phyloP scores from a whole-genome alignment of 2,888 invertebrate genomes.

The Diachrysia chrysitis region DNA sequence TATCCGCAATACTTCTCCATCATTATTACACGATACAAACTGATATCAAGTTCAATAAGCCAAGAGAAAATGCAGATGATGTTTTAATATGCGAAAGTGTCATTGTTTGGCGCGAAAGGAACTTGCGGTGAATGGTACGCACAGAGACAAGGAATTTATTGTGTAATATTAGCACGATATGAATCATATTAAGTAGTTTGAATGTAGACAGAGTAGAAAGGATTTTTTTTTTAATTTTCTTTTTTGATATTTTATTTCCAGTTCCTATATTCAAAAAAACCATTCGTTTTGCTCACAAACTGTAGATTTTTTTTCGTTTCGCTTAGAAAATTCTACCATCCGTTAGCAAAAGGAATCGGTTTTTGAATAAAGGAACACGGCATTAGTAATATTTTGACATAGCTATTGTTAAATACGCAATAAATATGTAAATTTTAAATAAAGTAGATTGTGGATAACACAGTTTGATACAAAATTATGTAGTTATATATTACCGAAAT shows the following conservation, averaged over 20 bases:
- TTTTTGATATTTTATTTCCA: no score
- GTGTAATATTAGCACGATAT: conserved; percentile 11
- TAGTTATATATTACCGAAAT: no score
- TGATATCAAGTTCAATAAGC: conserved; percentile 33
- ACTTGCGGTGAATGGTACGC: conserved; percentile 10
- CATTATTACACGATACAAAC: conserved; percentile 26
- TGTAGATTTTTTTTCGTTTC: no score
- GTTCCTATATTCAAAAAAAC: no score
- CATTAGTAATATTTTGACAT: conserved; percentile 6
- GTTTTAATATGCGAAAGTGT: conserved; percentile 42
- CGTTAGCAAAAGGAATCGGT: no score
- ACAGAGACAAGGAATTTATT: conserved; percentile 15
- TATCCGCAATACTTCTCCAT: conserved; percentile 20
- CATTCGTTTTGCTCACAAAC: no score
- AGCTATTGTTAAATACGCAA: no score
- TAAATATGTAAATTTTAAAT: no score
- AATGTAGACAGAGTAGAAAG: conserved; percentile 19
- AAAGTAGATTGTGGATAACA: neutral
- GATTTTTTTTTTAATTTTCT: conserved; percentile 12
- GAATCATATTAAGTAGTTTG: neutral
- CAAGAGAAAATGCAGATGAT: conserved; percentile 43
- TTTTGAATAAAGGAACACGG: no score
- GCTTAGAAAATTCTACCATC: no score
- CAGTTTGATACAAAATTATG: neutral
- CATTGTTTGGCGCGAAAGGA: conserved; percentile 23